Evolutionary conservation across 1,140 invertebrate genomes (phyloP).

Genomic region (Aphelinus atriplicis): DNA sequence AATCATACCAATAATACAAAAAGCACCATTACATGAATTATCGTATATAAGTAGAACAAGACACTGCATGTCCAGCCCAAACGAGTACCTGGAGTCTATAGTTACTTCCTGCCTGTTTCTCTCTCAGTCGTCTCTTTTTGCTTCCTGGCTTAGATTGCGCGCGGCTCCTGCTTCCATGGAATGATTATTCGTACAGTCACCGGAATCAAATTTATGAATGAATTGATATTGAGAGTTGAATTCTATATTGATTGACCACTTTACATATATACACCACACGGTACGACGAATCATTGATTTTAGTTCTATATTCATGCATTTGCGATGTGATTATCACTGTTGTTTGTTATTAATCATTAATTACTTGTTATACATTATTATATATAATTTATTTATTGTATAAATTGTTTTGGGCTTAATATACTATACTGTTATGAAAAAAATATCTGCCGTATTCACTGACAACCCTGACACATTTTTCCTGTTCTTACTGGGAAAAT

Average conservation of each 20-base stretch:
- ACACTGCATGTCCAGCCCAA: conserved; percentile 9
- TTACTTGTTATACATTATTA: conserved; percentile 39
- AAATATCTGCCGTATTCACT: conserved; percentile 61
- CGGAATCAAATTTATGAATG: too few relatives aligned
- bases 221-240: too few relatives aligned
- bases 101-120: conserved; percentile 5
- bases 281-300: too few relatives aligned
- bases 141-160: background rate
- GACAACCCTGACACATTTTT: conserved; percentile 47
- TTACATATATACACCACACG: too few relatives aligned
- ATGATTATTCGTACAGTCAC: too few relatives aligned
- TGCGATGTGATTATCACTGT: background rate
- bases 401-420: conserved; percentile 53
- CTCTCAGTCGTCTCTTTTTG: background rate
- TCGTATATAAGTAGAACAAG: conserved; percentile 9
- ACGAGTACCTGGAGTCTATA: conserved; percentile 9
- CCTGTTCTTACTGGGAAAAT: conserved; percentile 41
- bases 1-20: background rate
- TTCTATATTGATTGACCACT: too few relatives aligned
- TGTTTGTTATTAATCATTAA: conserved; percentile 34
- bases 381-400: conserved; percentile 49
- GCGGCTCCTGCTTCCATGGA: background rate
- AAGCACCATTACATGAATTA: background rate
- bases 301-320: background rate
- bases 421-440: conserved; percentile 56